Evolutionary conservation across 2,797 vertebrate species (phyloP).

Genomic region (Anniella stebbinsi): DNA sequence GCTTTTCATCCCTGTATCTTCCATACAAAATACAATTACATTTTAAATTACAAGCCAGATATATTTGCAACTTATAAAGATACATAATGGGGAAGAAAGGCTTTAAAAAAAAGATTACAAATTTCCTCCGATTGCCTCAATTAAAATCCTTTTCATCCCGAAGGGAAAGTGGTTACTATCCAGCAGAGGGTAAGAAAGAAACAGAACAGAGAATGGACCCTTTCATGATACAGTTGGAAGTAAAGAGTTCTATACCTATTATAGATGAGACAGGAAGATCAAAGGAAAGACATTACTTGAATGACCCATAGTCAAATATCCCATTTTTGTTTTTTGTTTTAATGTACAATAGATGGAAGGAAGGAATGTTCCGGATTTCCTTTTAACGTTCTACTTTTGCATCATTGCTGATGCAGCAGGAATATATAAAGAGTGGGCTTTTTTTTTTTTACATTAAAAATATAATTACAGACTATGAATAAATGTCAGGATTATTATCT

Average conservation of each 20-base stretch:
- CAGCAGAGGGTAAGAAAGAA: constrained; percentile 52
- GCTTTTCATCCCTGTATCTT: constrained; percentile 84
- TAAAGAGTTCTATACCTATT: constrained; percentile 61
- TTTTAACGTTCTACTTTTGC: constrained; percentile 45
- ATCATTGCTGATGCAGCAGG: constrained; percentile 47
- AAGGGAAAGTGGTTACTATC: constrained; percentile 52
- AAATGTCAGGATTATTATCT: constrained; percentile 72
- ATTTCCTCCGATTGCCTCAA: constrained; percentile 81
- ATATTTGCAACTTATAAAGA: constrained; percentile 80
- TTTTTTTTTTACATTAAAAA: constrained; percentile 68
- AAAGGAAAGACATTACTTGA: constrained; percentile 66
- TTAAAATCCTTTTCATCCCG: constrained; percentile 81
- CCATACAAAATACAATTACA: constrained; percentile 79
- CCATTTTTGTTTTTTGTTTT: constrained; percentile 61
- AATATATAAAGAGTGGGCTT: constrained; percentile 38
- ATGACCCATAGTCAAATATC: constrained; percentile 48
- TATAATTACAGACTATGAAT: constrained; percentile 65
- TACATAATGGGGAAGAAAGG: constrained; percentile 76
- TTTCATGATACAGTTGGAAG: constrained; percentile 68
- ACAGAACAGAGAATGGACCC: constrained; percentile 56
- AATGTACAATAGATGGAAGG: constrained; percentile 34
- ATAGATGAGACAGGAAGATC: constrained; percentile 64
- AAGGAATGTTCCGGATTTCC: constrained; percentile 3
- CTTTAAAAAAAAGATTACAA: constrained; percentile 74
- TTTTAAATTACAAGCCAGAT: constrained; percentile 79